These are phyloP conservation scores for Petromus typicus DNA, from an alignment of 2,113 vertebrate genomes.

Conservation along the genomic window DNA sequence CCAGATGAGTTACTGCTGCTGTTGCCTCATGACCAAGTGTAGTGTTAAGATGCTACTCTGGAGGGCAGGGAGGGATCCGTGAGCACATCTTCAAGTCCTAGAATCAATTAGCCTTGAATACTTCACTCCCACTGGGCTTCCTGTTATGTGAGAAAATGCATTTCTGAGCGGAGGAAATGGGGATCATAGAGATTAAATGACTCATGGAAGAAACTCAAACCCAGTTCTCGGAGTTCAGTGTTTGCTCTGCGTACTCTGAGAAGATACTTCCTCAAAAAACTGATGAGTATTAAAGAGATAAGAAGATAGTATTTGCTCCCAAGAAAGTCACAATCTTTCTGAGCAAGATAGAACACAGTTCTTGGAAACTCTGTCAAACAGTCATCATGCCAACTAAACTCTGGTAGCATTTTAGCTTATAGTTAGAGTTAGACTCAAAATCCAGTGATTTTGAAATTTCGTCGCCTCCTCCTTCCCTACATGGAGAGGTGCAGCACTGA, in stretches of 20 bases:
- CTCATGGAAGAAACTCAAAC: constrained; percentile 30
- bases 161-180: background rate
- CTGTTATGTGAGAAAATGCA: constrained; percentile 41
- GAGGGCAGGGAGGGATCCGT: background rate
- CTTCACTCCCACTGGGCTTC: background rate
- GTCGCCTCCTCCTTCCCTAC: background rate
- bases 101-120: background rate
- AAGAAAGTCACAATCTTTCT: background rate
- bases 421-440: background rate
- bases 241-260: background rate
- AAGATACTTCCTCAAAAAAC: background rate
- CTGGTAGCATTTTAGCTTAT: background rate
- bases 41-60: background rate
- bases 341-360: background rate
- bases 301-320: background rate
- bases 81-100: background rate
- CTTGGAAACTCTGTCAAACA: background rate
- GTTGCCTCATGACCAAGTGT: background rate
- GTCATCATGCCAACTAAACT: background rate
- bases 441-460: background rate
- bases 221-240: background rate
- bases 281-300: background rate
- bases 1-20: background rate
- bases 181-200: constrained; percentile 38
- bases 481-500: background rate